Evolutionary conservation across 1,140 invertebrate species (phyloP).

Genomic region (Drosophila willistoni): DNA sequence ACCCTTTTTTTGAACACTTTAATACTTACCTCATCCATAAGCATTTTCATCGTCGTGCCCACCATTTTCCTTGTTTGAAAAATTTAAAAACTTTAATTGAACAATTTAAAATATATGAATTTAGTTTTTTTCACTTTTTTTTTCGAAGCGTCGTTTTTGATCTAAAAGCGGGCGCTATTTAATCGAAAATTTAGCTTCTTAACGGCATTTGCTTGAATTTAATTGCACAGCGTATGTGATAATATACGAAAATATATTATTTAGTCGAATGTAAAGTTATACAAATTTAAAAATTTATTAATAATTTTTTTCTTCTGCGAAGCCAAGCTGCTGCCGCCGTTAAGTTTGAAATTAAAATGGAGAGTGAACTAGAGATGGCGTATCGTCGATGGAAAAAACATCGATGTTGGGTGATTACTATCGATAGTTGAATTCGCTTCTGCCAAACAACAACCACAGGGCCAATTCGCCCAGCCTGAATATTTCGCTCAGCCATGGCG

Average conservation of each 20-base stretch:
- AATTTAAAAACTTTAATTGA: constrained; percentile 10
- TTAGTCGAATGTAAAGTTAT: constrained; percentile 16
- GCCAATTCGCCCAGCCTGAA: too few relatives aligned
- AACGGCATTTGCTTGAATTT: background rate
- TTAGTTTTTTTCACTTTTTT: background rate
- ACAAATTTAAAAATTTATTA: constrained; percentile 18
- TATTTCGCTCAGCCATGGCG: too few relatives aligned
- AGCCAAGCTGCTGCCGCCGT: constrained; percentile 31
- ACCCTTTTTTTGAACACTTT: background rate
- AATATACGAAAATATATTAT: constrained; percentile 30
- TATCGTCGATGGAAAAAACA: too few relatives aligned
- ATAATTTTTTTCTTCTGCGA: constrained; percentile 22
- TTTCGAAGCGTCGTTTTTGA: constrained; percentile 9
- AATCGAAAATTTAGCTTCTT: constrained; percentile 21
- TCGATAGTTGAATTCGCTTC: too few relatives aligned
- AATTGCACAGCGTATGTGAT: constrained; percentile 9
- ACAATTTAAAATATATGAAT: constrained; percentile 32
- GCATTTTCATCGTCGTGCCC: constrained; percentile 62
- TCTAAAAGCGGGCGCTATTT: constrained; percentile 18
- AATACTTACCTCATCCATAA: constrained; percentile 68
- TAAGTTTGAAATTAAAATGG: background rate
- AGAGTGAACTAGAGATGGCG: background rate
- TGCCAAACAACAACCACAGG: too few relatives aligned
- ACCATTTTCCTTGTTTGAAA: constrained; percentile 52
- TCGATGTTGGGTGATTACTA: too few relatives aligned